Evolutionary conservation across 2,888 invertebrate species (phyloP), one percentile per base, ranked within the genome.

Genomic region (Epicampocera succincta): DNA sequence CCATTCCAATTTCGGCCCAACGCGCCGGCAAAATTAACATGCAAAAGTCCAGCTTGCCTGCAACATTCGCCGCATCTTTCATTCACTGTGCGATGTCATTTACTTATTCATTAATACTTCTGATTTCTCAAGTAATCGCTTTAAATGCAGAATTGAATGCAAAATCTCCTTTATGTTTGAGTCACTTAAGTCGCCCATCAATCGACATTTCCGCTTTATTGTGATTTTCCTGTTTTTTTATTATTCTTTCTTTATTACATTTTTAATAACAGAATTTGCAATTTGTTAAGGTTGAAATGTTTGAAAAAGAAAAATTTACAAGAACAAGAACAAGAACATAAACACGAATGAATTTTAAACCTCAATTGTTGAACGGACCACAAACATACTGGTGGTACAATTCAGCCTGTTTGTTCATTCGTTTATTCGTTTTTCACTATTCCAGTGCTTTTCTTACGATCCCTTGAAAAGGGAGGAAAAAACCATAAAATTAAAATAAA

Each of bases 331-430:
- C 15, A 42, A 68, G 40, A 63, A 71, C 11, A 77, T 42, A 50
- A 71, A 77, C 58, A 56, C 21, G 25, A 48, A 77, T 19, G 63
- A 75, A 58, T 50, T 63, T 68, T 25, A 69, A 68, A 73, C 77
- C 73, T 69, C 77, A 77, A 81, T 73, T 72, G 68, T 73, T 81
- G 72, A 69, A 69, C 40, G 68, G 68, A 77, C 81, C 81, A 69
- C 81, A 77, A 77, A 77, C 81, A 81, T 81, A 77, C 81, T 81
- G 77, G 81, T 77, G 56, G 81, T 73, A 76, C 66, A 54, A 56
- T 74, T 56, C 56, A 68, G 50, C 52, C 60, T 68, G 75, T 75
- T 75, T 29, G 33, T 60, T 56, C 40, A 29, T 46, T 25, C 46
- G 38, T 74, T 65, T 56, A 17, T 65, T 73, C 12, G 8, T 63